Evolutionary conservation across 2,113 vertebrate genomes (phyloP), one percentile per base, ranked within the genome.

Genomic region (Morone saxatilis): DNA sequence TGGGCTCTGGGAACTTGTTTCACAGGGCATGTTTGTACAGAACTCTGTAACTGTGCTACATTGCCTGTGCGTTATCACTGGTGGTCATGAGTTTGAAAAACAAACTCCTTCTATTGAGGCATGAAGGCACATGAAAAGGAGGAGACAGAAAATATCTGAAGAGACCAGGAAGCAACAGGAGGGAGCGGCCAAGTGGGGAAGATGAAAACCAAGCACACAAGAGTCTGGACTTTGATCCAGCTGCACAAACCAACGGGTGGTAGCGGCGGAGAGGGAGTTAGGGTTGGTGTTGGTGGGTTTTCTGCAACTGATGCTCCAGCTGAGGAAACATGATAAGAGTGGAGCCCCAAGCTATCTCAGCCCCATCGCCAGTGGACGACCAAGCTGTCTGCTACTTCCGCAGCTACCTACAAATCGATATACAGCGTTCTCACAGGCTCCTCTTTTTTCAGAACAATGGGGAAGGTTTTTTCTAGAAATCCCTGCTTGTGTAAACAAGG

Each of bases 301-400:
- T 71, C 20, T 65, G 61, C 78, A 68, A 88, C 86, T 77, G 86
- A 89, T 83, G 84, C 82, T 87, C 68, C 89, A 88, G 90, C 90
- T 93, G 92, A 90, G 85, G 75, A 93, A 93, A 91, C 69, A 79
- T 9, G 83, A 92, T 88, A 89, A 93, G 88, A 84, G 43, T 1
- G 3, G 2, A 69, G 45, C 75, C 66, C 54, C 2, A 0, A 83
- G 77, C 36, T 17, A n/a, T 36, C 63, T 36, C 2, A 61, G 43
- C 13, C 36, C 13, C n/a, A 50, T 54, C 20, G 13, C 43, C 65
- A 69, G 43, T 14, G 65, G 40, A 67, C 1, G 20, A 22, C 40
- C 47, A 31, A 68, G 66, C 53, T 31, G 48, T 53, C 60, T 10
- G 19, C 50, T 53, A 56, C 71, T 17, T 65, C 51, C 0, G 36